phyloP scores from a whole-genome alignment of 2,888 invertebrate genomes.

The Epsilonema sp. region DNA sequence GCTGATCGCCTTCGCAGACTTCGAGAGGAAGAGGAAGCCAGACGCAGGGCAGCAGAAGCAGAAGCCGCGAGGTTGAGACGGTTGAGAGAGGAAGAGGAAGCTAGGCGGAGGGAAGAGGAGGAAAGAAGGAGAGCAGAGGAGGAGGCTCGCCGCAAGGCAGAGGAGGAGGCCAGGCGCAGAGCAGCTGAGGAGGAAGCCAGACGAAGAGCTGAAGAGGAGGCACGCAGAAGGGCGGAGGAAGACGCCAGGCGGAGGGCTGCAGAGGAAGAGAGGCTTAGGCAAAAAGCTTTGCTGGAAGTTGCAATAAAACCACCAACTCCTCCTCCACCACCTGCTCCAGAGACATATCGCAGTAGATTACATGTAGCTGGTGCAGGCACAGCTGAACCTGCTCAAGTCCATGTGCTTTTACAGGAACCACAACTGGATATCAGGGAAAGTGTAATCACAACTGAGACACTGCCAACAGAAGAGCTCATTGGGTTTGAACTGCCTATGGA shows the following conservation, averaged over 20 bases:
- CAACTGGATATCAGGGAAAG: not conserved
- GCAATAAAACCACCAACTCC: not conserved
- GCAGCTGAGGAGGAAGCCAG: constrained; percentile 11
- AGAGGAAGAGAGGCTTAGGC: constrained; percentile 6
- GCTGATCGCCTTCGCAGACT: constrained; percentile 23
- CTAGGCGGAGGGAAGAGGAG: constrained; percentile 10
- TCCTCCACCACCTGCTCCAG: not conserved
- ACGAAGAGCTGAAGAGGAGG: constrained; percentile 8
- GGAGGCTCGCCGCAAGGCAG: constrained; percentile 8
- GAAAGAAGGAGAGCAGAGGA: constrained; percentile 3
- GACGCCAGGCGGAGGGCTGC: constrained; percentile 1
- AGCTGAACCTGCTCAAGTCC: not conserved
- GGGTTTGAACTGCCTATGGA: not conserved
- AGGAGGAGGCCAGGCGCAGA: constrained; percentile 12
- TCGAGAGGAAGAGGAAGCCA: constrained; percentile 25
- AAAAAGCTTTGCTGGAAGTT: not conserved
- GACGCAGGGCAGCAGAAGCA: constrained; percentile 16
- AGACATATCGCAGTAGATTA: not conserved
- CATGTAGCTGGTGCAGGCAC: not conserved
- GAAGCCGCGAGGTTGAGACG: constrained; percentile 19
- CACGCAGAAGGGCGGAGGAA: constrained; percentile 4
- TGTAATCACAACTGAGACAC: not conserved
- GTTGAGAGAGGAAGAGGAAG: constrained; percentile 11
- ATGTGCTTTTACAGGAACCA: not conserved
- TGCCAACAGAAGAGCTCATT: not conserved